These are phyloP conservation scores for Planococcus citri DNA, from an alignment of 1,140 invertebrate genomes.

Conservation along the genomic window DNA sequence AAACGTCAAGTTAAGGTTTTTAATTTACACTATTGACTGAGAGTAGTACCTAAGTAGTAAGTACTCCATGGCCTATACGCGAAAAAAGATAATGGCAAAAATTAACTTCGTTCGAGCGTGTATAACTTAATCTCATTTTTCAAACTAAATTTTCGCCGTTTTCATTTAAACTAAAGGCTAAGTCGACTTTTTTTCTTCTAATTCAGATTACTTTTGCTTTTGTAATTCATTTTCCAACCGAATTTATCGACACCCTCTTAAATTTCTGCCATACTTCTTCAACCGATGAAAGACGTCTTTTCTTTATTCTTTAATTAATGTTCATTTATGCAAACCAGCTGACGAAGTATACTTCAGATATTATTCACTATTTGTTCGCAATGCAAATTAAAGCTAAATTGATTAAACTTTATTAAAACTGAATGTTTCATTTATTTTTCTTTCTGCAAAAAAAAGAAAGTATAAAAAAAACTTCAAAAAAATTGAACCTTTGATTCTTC, in stretches of 20 bases:
- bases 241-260: not conserved
- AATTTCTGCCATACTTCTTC: not conserved
- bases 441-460: not conserved
- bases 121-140: too few species aligned
- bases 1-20: too few species aligned
- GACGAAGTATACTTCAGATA: conserved; percentile 16
- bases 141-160: too few species aligned
- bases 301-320: conserved; percentile 17
- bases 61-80: too few species aligned
- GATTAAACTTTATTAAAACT: conserved; percentile 18
- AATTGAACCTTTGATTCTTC: too few species aligned
- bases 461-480: not conserved
- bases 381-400: conserved; percentile 18
- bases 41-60: too few species aligned
- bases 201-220: not conserved
- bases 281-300: not conserved
- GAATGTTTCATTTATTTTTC: not conserved
- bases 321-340: conserved; percentile 20
- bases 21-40: too few species aligned
- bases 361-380: conserved; percentile 17
- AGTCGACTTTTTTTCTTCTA: not conserved
- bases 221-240: conserved; percentile 1
- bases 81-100: too few species aligned
- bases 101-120: too few species aligned
- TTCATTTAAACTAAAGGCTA: too few species aligned